A percentile compares a stretch with the other conserved stretches of the same genome.
Conservation (phyloP, 2,797 vertebrate genomes). For the Manis pentadactyla region DNA sequence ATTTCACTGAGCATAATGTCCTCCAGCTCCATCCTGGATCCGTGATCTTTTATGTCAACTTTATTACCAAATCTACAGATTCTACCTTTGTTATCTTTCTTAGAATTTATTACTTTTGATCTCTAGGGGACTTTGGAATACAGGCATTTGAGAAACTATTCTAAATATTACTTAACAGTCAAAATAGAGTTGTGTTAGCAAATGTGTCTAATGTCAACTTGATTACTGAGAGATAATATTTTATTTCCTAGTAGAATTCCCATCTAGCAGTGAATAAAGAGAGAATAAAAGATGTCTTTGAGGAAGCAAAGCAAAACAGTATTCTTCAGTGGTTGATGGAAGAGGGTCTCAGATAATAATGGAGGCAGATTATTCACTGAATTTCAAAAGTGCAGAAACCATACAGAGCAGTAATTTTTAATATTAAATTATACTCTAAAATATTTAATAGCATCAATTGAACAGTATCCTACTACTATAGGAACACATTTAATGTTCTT, state of each 20-base stretch:
- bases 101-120: background rate
- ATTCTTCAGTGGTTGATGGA: background rate
- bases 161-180: background rate
- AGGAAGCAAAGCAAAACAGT: conserved; percentile 1
- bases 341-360: background rate
- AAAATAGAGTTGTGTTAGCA: background rate
- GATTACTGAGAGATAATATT: background rate
- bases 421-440: background rate
- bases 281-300: background rate
- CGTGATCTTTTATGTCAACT: background rate
- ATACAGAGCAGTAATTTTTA: background rate
- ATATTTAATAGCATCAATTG: background rate
- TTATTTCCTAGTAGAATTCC: conserved; percentile 14
- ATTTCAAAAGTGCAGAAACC: background rate
- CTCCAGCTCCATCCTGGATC: background rate
- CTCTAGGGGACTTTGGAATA: background rate
- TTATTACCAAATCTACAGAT: background rate
- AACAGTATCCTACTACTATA: background rate
- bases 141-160: background rate
- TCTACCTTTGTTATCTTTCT: background rate
- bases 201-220: conserved; percentile 32
- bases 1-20: too few relatives aligned
- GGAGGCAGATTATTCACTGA: background rate
- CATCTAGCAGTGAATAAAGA: conserved; percentile 13
- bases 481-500: conserved; percentile 1